Percentiles rank a stretch among this genome's conserved stretches.
These are phyloP conservation scores for Orycteropus afer DNA, from an alignment of 2,113 vertebrate genomes.

Conservation along the genomic window DNA sequence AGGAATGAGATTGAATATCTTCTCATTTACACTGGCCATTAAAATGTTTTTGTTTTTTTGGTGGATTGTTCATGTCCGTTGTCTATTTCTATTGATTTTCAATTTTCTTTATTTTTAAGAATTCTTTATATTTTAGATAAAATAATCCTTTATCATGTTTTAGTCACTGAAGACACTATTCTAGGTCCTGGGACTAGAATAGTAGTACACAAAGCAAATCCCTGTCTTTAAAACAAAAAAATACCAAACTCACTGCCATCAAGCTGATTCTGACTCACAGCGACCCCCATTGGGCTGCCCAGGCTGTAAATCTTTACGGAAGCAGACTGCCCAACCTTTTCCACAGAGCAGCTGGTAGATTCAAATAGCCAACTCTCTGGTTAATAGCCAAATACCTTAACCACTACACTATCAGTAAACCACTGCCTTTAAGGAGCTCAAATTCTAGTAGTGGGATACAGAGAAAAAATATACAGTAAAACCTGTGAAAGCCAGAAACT, in stretches of 20 bases:
- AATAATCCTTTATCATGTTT: background rate
- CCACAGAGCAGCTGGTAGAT: too few species aligned
- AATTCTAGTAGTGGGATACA: background rate
- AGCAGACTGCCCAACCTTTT: too few species aligned
- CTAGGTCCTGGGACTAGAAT: background rate
- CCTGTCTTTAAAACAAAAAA: too few species aligned
- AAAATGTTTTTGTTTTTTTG: background rate
- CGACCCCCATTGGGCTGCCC: too few species aligned
- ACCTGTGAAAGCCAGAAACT: background rate
- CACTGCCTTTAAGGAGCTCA: background rate
- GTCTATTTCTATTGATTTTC: background rate
- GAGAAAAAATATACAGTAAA: background rate
- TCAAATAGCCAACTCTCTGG: too few species aligned
- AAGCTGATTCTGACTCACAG: too few species aligned
- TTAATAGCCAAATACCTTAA: too few species aligned
- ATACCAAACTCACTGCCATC: too few species aligned
- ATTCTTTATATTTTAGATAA: background rate
- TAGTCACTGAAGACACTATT: conserved; percentile 1
- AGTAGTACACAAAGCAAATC: background rate
- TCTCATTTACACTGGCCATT: background rate
- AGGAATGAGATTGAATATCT: background rate
- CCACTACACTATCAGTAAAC: too few species aligned
- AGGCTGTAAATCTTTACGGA: too few species aligned
- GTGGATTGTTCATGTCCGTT: background rate
- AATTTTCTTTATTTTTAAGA: background rate